These are phyloP conservation scores for Acanthurus lineatus DNA, from an alignment of 2,797 vertebrate genomes.

Conservation along the genomic window DNA sequence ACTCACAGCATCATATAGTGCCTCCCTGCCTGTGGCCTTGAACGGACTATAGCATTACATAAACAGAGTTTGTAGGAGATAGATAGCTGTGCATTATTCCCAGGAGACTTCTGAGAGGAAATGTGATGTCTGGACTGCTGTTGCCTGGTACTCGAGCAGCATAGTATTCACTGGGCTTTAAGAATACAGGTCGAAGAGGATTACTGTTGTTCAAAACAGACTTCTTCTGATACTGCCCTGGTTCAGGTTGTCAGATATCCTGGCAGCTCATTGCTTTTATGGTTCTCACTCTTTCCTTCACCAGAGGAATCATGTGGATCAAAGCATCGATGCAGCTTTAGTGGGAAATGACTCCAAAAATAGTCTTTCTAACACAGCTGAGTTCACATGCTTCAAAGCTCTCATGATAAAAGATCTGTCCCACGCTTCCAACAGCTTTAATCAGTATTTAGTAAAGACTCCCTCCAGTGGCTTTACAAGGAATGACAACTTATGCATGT, in stretches of 20 bases:
- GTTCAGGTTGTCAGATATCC: neutral
- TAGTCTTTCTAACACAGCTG: constrained; percentile 1
- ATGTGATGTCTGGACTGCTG: neutral
- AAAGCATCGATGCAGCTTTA: constrained; percentile 16
- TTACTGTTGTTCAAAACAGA: neutral
- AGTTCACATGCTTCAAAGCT: constrained; percentile 26
- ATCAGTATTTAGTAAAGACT: constrained; percentile 9
- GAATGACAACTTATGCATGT: neutral
- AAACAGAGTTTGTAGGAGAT: constrained; percentile 14
- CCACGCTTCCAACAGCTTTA: neutral
- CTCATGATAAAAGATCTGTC: constrained; percentile 6
- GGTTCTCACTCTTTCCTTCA: neutral
- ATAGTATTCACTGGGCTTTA: neutral
- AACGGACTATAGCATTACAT: neutral
- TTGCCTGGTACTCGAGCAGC: neutral
- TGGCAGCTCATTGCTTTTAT: neutral
- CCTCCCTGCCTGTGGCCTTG: constrained; percentile 38
- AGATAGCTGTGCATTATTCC: constrained; percentile 12
- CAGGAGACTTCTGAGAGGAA: constrained; percentile 24
- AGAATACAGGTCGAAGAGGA: neutral
- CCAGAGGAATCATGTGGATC: neutral
- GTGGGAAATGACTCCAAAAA: constrained; percentile 22
- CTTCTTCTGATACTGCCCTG: neutral
- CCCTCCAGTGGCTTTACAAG: constrained; percentile 28
- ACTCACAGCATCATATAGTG: constrained; percentile 32